phyloP scores from a whole-genome alignment of 2,113 vertebrate genomes.

The Limanda limanda region DNA sequence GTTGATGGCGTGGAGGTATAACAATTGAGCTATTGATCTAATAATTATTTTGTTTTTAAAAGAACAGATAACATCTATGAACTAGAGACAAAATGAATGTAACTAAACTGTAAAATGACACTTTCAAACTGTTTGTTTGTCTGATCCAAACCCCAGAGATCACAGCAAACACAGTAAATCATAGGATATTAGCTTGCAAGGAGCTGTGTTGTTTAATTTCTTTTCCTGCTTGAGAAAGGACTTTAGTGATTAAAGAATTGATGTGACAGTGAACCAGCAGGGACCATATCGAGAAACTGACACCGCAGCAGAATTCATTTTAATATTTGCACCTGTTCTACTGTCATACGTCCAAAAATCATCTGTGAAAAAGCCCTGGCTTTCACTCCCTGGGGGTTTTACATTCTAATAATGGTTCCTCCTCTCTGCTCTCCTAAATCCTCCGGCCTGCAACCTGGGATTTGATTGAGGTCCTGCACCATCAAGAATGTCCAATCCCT shows the following conservation, averaged over 20 bases:
- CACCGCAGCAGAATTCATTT: not conserved
- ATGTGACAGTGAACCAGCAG: not conserved
- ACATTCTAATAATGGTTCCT: not conserved
- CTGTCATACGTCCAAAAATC: not conserved
- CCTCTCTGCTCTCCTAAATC: not conserved
- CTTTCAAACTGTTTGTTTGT: no score
- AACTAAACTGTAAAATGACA: no score
- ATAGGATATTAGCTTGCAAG: not conserved
- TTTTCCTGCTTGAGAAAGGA: not conserved
- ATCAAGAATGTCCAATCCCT: not conserved
- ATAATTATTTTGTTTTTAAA: no score
- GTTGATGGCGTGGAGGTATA: no score
- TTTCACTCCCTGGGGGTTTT: not conserved
- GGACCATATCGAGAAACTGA: no score
- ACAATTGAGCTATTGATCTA: no score
- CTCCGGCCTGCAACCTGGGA: not conserved
- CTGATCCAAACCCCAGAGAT: no score
- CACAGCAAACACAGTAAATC: no score
- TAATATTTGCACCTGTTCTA: not conserved
- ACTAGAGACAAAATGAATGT: no score
- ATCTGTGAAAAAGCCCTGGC: no score
- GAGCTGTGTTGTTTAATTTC: not conserved
- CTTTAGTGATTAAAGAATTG: not conserved
- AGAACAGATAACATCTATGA: no score
- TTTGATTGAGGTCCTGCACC: not conserved